These are phyloP conservation scores for Argyrosomus regius DNA, from an alignment of 2,797 vertebrate genomes.

Conservation along the genomic window DNA sequence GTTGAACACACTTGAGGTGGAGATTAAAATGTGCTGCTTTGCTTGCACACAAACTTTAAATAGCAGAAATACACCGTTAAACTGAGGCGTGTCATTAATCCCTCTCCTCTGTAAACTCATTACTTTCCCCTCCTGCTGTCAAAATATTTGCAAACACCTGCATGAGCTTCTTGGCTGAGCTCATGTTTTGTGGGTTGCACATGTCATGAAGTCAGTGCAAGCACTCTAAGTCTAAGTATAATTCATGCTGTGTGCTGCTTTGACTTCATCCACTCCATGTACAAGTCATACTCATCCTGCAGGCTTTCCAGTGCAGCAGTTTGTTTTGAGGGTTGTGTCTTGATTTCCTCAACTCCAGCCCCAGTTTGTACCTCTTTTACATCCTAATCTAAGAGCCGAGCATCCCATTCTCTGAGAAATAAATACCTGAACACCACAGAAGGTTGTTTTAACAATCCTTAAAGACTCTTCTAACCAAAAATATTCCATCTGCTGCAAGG, in stretches of 20 bases:
- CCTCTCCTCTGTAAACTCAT: neutral
- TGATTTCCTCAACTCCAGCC: neutral
- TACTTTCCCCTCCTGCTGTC: slow-evolving; percentile 16
- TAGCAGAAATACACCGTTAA: neutral
- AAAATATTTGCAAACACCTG: slow-evolving; percentile 22
- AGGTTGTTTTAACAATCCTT: neutral
- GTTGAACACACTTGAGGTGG: neutral
- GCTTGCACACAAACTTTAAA: no score
- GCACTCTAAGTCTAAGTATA: neutral
- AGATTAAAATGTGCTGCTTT: neutral
- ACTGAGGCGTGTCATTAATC: neutral
- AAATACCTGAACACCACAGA: neutral
- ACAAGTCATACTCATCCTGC: neutral
- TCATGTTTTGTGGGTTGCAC: neutral
- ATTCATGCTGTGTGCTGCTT: neutral
- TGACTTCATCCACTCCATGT: neutral
- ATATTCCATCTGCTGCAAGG: neutral
- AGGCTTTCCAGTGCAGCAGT: no score
- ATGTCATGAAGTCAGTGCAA: slow-evolving; percentile 8
- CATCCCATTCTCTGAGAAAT: neutral
- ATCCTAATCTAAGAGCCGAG: neutral
- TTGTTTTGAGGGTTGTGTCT: no score
- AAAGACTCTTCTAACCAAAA: neutral
- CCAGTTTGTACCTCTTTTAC: neutral
- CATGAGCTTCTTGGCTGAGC: neutral